phyloP scores from a whole-genome alignment of 2,888 invertebrate species.

The Cecidostiba fungosa region DNA sequence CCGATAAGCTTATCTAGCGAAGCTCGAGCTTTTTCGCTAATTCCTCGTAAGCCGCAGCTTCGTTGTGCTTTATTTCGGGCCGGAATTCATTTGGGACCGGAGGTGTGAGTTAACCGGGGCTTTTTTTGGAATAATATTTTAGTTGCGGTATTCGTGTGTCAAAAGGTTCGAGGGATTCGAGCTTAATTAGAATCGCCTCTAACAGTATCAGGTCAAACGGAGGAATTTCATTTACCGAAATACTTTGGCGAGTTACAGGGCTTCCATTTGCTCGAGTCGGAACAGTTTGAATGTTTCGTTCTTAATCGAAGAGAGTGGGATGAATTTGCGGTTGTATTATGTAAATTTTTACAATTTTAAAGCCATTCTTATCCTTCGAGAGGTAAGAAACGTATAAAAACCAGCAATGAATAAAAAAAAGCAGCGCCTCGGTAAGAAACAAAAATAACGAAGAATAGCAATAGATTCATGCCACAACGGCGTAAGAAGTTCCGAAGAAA shows the following conservation, averaged over 20 bases:
- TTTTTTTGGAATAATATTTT: conserved; percentile 40
- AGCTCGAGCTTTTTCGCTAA: conserved; percentile 53
- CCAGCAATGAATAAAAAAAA: background rate
- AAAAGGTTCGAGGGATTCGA: too few relatives aligned
- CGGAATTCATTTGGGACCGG: conserved; percentile 18
- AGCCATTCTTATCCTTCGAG: background rate
- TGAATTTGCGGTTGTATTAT: background rate
- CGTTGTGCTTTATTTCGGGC: conserved; percentile 52
- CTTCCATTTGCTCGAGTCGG: background rate
- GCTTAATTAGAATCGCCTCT: conserved; percentile 13
- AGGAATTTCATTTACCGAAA: conserved; percentile 1
- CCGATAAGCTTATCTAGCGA: conserved; percentile 68
- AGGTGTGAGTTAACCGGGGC: background rate
- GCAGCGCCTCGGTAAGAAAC: background rate
- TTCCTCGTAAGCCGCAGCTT: conserved; percentile 56
- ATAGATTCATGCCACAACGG: background rate
- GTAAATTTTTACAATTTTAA: too few relatives aligned
- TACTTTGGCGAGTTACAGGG: background rate
- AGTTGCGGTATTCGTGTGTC: background rate
- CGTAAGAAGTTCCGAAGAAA: background rate
- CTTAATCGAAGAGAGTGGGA: background rate
- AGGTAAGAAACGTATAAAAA: too few relatives aligned
- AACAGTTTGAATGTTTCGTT: background rate
- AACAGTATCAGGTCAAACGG: background rate
- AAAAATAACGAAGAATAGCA: background rate